These are phyloP conservation scores for Gila orcuttii DNA, from an alignment of 2,113 vertebrate species.

Conservation along the genomic window DNA sequence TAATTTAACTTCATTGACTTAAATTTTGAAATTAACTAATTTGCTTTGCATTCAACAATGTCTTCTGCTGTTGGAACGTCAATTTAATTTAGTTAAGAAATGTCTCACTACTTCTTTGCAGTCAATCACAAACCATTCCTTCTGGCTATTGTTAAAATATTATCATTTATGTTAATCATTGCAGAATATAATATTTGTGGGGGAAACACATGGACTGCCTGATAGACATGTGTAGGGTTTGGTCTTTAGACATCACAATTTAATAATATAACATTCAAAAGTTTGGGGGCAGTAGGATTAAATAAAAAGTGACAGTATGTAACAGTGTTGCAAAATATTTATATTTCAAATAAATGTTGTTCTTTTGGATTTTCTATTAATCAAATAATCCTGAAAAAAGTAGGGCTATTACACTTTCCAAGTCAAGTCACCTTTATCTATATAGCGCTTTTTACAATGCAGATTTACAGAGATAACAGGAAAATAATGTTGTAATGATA, in stretches of 20 bases:
- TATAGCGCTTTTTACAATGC: no score
- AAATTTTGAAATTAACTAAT: neutral
- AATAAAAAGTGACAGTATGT: neutral
- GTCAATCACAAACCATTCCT: neutral
- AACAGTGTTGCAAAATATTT: no score
- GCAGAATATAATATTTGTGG: neutral
- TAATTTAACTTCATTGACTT: neutral
- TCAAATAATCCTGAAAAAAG: no score
- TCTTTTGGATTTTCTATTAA: no score
- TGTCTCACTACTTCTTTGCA: no score
- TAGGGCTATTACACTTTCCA: no score
- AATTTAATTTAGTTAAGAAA: neutral
- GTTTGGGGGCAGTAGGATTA: neutral
- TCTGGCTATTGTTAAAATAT: neutral
- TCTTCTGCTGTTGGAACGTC: neutral
- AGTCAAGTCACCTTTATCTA: no score
- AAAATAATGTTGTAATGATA: no score
- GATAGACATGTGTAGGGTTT: neutral
- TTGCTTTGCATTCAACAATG: neutral
- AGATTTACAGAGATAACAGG: no score
- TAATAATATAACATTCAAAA: neutral
- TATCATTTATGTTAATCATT: neutral
- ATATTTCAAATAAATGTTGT: no score
- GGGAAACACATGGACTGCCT: neutral
- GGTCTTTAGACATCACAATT: neutral